phyloP scores from a whole-genome alignment of 2,113 vertebrate genomes.

The Vidua chalybeata region DNA sequence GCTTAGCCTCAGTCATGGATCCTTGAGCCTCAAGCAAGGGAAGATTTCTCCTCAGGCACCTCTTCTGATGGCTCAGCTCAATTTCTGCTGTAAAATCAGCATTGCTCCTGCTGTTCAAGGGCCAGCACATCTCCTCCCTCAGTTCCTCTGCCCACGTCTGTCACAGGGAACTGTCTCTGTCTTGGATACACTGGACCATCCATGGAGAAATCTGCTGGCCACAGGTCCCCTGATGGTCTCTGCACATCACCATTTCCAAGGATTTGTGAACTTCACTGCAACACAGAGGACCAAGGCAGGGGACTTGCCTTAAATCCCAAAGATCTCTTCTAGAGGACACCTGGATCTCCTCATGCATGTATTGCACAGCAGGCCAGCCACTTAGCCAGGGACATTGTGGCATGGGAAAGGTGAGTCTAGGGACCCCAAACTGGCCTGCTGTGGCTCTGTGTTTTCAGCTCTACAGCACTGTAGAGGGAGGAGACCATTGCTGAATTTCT shows the following conservation, averaged over 20 bases:
- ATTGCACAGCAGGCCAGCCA: not conserved
- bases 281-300: not conserved
- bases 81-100: not conserved
- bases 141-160: not conserved
- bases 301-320: constrained; percentile 57
- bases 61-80: not conserved
- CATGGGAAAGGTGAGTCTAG: not conserved
- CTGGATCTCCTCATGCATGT: not conserved
- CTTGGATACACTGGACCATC: not conserved
- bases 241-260: not conserved
- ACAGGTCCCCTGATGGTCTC: not conserved
- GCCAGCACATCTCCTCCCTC: not conserved
- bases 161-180: not conserved
- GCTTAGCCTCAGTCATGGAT: not conserved
- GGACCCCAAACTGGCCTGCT: not conserved
- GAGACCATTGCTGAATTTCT: not conserved
- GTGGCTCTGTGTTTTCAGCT: not conserved
- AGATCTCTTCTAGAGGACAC: not conserved
- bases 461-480: not conserved
- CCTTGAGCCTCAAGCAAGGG: not conserved
- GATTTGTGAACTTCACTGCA: not conserved
- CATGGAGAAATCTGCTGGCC: not conserved
- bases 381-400: not conserved
- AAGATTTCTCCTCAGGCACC: not conserved
- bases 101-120: not conserved